phyloP scores from a whole-genome alignment of 2,797 vertebrate genomes.

The Monodelphis domestica region DNA sequence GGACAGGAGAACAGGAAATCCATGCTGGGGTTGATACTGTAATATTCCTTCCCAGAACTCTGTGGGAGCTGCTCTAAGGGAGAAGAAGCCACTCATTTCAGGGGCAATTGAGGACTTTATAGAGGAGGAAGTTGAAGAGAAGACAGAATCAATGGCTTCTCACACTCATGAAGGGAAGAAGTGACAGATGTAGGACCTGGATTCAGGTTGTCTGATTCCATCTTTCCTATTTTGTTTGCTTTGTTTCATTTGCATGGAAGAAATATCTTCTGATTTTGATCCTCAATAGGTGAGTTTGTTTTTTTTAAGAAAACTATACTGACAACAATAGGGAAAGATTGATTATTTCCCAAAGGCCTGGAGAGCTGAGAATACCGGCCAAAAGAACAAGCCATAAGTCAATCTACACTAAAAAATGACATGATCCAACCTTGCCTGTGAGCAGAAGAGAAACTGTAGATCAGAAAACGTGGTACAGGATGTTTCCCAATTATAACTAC shows the following conservation, averaged over 20 bases:
- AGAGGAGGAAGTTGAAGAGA: background rate
- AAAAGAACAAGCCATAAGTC: background rate
- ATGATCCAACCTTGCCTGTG: background rate
- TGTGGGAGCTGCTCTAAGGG: background rate
- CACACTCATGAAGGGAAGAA: background rate
- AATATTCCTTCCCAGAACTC: background rate
- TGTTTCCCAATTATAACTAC: background rate
- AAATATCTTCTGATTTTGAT: background rate
- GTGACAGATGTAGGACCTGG: background rate
- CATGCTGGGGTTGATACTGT: background rate
- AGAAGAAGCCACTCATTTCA: background rate
- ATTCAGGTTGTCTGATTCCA: background rate
- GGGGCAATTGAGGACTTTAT: no score
- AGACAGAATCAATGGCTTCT: background rate
- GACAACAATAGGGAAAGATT: background rate
- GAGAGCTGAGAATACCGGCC: background rate
- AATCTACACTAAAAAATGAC: background rate
- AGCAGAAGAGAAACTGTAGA: background rate
- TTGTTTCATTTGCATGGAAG: background rate
- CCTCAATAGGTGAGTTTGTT: background rate
- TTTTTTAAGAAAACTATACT: background rate
- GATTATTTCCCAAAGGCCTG: background rate
- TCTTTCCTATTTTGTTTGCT: no score
- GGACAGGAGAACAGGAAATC: background rate
- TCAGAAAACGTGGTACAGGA: background rate